Base-by-base conservation (phyloP, 1,140 invertebrate genomes). In the Wasmannia auropunctata region DNA sequence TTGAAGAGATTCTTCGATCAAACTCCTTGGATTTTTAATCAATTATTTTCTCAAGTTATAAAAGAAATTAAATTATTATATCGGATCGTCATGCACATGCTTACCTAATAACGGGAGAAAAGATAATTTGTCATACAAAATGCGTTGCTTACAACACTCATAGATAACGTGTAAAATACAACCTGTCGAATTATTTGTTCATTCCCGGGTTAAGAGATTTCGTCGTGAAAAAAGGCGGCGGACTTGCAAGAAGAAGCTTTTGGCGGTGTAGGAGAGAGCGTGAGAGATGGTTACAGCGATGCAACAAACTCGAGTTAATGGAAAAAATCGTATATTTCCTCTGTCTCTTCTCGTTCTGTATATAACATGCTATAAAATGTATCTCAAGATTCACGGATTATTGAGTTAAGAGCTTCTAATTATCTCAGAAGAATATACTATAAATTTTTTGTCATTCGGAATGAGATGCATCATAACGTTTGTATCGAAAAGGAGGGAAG, bases 311-410 rank as follows among this genome's bases (percentile, higher is more conserved):
- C 49, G 54, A 86, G 40, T 81, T 19, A 51, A 83, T 83, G 65
- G 37, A 83, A 83, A 81, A 70, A 72, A 22, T 62, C 46, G 3
- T 79, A 72, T 81, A 83, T 83, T 70, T 83, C 37, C 40, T 83
- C 10, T 62, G 77, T 72, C 31, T 40, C 3, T 86, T 46, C 22
- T 67, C 31, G 34, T 83, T n/a, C n/a, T 22, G n/a, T 49, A 49
- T 84, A 87, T 89, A 87, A 88, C 88, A 90, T 90, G 88, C 88
- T 90, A 87, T 88, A 86, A 85, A 88, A 87, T 49, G 34, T 81
- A 25, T 70, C 19, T 70, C n/a, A 49, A 56, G 63, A 56, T 8
- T 81, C 63, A n/a, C 34, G 63, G 16, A 5, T 40, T 80, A 65
- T 63, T 65, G n/a, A 31, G n/a, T 40, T 22, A 43, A 31, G 31